A percentile compares a stretch with the other conserved stretches of the same genome.
Conservation (phyloP, 2,797 vertebrate genomes). For the Tiaroga cobitis region DNA sequence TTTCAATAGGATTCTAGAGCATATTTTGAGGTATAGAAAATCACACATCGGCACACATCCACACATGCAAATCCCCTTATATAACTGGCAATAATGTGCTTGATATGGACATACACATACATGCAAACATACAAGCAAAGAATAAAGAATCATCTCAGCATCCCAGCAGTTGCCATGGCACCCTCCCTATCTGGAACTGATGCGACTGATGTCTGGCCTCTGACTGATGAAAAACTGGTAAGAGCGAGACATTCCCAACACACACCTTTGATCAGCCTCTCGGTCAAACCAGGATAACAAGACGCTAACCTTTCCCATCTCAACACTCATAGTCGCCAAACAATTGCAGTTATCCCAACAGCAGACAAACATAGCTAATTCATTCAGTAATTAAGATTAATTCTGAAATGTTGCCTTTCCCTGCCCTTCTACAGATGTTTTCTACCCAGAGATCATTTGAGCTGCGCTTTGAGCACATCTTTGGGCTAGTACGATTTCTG, state of each 20-base stretch:
- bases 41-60: neutral
- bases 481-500: neutral
- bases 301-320: conserved; percentile 53
- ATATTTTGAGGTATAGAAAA: neutral
- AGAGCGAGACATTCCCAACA: conserved; percentile 50
- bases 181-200: conserved; percentile 15
- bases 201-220: conserved; percentile 38
- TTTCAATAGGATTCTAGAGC: neutral
- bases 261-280: conserved; percentile 58
- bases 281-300: conserved; percentile 55
- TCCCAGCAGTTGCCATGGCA: conserved; percentile 53
- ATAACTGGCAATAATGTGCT: neutral
- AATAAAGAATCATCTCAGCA: conserved; percentile 15
- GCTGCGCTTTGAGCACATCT: conserved; percentile 23
- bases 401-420: conserved; percentile 70
- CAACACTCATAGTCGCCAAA: conserved; percentile 59
- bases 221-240: conserved; percentile 48
- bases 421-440: conserved; percentile 62
- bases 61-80: neutral
- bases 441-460: conserved; percentile 56
- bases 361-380: conserved; percentile 67
- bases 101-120: conserved; percentile 7
- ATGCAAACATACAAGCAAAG: neutral
- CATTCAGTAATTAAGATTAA: conserved; percentile 70
- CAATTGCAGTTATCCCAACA: conserved; percentile 62